These are phyloP conservation scores for Oncopeltus fasciatus DNA, from an alignment of 1,140 invertebrate species.

Conservation along the genomic window DNA sequence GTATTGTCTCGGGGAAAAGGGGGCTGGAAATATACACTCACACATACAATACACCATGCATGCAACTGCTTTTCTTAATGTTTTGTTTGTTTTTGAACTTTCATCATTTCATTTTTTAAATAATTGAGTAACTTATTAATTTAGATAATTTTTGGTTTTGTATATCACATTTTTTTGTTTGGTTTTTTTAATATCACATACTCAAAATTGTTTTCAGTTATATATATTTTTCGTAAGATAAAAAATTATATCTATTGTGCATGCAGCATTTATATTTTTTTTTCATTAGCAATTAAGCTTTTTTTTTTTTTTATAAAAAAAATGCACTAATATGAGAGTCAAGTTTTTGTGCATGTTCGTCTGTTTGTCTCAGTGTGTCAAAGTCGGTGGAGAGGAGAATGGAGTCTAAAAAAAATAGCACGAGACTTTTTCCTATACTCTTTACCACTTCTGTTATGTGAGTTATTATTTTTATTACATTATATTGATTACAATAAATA, in stretches of 20 bases:
- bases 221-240: background rate
- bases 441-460: conserved; percentile 9
- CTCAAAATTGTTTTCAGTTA: too few species aligned
- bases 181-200: background rate
- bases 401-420: conserved; percentile 8
- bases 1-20: background rate
- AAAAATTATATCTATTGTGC: background rate
- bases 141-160: background rate
- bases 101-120: background rate
- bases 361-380: conserved; percentile 9
- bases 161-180: background rate
- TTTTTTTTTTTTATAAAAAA: background rate
- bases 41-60: background rate
- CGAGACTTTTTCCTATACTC: conserved; percentile 9
- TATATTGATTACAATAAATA: background rate
- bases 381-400: conserved; percentile 9
- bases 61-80: background rate
- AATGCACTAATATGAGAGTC: conserved; percentile 9
- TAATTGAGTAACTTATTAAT: too few species aligned
- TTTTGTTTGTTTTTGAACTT: background rate
- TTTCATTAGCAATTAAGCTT: conserved; percentile 6
- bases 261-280: conserved; percentile 1
- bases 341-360: conserved; percentile 8
- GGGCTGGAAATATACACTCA: background rate
- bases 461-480: background rate